A percentile compares a stretch with the other conserved stretches of the same genome.
These are phyloP conservation scores for Caenorhabditis panamensis DNA, from an alignment of 2,888 invertebrate species.

Conservation along the genomic window DNA sequence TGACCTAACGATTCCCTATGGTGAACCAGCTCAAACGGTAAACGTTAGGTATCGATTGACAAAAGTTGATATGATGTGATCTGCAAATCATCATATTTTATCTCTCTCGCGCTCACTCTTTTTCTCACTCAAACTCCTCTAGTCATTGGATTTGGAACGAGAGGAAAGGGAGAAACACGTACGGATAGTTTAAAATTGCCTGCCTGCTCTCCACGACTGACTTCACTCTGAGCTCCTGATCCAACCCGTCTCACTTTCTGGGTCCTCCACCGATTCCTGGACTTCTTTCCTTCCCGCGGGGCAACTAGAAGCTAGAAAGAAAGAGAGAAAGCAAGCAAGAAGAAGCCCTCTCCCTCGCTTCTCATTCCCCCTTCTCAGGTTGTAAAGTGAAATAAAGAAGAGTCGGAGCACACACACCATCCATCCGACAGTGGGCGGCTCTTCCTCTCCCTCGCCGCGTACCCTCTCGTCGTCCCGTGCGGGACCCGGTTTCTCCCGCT, in stretches of 20 bases:
- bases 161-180: neutral
- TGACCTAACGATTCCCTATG: neutral
- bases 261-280: neutral
- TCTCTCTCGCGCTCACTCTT: neutral
- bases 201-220: neutral
- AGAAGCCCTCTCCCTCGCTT: slow-evolving; percentile 8
- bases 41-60: neutral
- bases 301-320: slow-evolving; percentile 1
- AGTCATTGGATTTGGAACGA: slow-evolving; percentile 3
- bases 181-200: slow-evolving; percentile 11
- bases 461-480: slow-evolving; percentile 17
- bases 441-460: slow-evolving; percentile 38
- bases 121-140: neutral
- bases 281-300: slow-evolving; percentile 25
- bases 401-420: slow-evolving; percentile 24
- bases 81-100: slow-evolving; percentile 3
- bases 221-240: neutral
- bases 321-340: slow-evolving; percentile 8
- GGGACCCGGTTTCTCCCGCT: slow-evolving; percentile 3
- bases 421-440: slow-evolving; percentile 59
- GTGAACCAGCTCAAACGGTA: neutral
- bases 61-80: neutral
- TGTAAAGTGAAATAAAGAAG: slow-evolving; percentile 64
- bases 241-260: slow-evolving; percentile 1
- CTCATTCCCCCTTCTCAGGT: slow-evolving; percentile 13